A percentile compares a stretch with the other conserved stretches of the same genome.
Evolutionary conservation across 2,888 invertebrate genomes (phyloP).

Genomic region (Tribolium freemani): DNA sequence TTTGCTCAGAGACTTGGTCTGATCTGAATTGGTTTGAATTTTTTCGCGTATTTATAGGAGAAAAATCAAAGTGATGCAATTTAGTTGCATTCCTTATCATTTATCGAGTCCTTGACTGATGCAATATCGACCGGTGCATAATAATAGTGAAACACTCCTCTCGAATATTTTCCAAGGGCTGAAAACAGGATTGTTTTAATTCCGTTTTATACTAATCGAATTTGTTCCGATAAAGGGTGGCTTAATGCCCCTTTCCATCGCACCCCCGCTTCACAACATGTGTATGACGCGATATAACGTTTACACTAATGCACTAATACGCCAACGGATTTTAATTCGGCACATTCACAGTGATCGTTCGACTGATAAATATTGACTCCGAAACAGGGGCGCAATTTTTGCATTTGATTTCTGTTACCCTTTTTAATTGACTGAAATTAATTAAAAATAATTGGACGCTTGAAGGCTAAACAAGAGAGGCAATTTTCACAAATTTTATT

Average conservation of each 20-base stretch:
- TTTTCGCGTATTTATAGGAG: slow-evolving; percentile 10
- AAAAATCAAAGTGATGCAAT: slow-evolving; percentile 22
- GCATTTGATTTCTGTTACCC: slow-evolving; percentile 29
- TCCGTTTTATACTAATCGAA: slow-evolving; percentile 72
- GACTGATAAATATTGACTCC: slow-evolving; percentile 67
- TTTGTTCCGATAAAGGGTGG: slow-evolving; percentile 67
- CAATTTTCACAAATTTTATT: too few relatives aligned
- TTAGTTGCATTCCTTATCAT: not conserved
- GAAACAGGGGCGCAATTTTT: slow-evolving; percentile 62
- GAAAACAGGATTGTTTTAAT: slow-evolving; percentile 74
- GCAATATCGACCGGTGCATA: not conserved
- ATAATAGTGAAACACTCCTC: not conserved
- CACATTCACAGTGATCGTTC: slow-evolving; percentile 65
- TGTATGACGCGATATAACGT: slow-evolving; percentile 64
- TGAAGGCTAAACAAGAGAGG: not conserved
- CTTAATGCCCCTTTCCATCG: slow-evolving; percentile 48
- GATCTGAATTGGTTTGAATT: too few relatives aligned
- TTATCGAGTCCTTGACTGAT: not conserved
- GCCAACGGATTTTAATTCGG: slow-evolving; percentile 64
- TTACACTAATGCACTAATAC: slow-evolving; percentile 63
- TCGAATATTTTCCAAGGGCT: slow-evolving; percentile 50
- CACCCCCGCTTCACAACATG: slow-evolving; percentile 55
- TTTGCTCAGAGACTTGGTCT: too few relatives aligned
- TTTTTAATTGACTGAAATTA: slow-evolving; percentile 39
- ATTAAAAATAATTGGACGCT: slow-evolving; percentile 31